Conservation (phyloP, 2,113 vertebrate genomes). For the Strix aluco region DNA sequence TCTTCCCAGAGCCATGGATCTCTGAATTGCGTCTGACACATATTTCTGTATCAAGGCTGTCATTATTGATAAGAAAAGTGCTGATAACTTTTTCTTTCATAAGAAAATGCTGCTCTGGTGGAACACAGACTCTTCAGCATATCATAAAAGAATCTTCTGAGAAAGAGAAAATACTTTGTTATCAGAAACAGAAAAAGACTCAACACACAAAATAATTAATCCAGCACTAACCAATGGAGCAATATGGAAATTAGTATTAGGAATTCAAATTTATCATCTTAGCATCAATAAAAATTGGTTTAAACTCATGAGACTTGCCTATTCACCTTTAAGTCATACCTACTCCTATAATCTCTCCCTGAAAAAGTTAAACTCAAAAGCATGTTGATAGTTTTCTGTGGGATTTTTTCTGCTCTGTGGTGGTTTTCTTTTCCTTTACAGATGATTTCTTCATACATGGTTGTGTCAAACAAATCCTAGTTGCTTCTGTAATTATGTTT, state of each 20-base stretch:
- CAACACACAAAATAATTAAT: neutral
- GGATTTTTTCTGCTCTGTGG: neutral
- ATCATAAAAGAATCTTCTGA: neutral
- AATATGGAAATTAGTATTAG: neutral
- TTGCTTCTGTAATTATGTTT: neutral
- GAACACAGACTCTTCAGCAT: neutral
- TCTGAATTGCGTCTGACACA: neutral
- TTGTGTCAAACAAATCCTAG: neutral
- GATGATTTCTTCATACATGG: neutral
- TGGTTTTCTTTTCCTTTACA: neutral
- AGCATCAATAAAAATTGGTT: neutral
- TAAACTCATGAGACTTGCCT: neutral
- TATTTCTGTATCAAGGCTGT: neutral
- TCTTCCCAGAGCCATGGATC: slow-evolving; percentile 2
- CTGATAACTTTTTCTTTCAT: neutral
- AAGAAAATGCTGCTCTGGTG: neutral
- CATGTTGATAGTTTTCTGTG: neutral
- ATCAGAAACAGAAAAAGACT: neutral
- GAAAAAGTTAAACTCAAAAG: neutral
- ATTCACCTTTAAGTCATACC: neutral
- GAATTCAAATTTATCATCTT: neutral
- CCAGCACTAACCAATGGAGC: neutral
- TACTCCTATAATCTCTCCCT: neutral
- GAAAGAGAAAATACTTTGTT: slow-evolving; percentile 1
- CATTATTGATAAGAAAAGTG: slow-evolving; percentile 6